These are phyloP conservation scores for Tenthredo mesomela DNA, from an alignment of 2,888 invertebrate species.

Conservation along the genomic window DNA sequence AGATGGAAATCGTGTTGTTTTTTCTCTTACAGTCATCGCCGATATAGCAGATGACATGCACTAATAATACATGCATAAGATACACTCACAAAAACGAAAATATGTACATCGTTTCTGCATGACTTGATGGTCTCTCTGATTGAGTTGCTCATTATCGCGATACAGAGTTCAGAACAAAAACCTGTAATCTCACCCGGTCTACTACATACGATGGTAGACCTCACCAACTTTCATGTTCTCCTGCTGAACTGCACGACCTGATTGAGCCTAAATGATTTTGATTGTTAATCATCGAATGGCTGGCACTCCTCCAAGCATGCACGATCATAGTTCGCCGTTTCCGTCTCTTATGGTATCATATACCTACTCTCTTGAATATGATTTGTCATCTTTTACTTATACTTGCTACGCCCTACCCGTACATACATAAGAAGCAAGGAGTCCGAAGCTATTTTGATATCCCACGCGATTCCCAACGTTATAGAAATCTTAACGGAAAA, in stretches of 20 bases:
- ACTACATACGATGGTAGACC: neutral
- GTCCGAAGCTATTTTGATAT: no score
- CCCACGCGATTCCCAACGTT: no score
- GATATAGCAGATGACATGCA: no score
- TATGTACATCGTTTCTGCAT: no score
- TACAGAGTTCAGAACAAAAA: neutral
- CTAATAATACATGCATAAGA: no score
- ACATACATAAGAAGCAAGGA: no score
- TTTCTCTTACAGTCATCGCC: no score
- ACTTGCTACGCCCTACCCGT: neutral
- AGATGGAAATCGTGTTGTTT: no score
- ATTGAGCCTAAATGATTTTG: slow-evolving; percentile 1
- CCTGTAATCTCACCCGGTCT: neutral
- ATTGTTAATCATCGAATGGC: neutral
- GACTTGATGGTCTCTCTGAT: no score
- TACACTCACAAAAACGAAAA: no score
- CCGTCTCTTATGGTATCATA: neutral
- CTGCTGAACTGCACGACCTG: slow-evolving; percentile 1
- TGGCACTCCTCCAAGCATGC: neutral
- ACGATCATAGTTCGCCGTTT: neutral
- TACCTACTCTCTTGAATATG: neutral
- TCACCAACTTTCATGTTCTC: neutral
- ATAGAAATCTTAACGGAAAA: no score
- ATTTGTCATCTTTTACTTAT: neutral
- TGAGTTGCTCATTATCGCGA: neutral